These are phyloP conservation scores for Cerceris ruficornis DNA, from an alignment of 2,888 invertebrate species.

Conservation along the genomic window DNA sequence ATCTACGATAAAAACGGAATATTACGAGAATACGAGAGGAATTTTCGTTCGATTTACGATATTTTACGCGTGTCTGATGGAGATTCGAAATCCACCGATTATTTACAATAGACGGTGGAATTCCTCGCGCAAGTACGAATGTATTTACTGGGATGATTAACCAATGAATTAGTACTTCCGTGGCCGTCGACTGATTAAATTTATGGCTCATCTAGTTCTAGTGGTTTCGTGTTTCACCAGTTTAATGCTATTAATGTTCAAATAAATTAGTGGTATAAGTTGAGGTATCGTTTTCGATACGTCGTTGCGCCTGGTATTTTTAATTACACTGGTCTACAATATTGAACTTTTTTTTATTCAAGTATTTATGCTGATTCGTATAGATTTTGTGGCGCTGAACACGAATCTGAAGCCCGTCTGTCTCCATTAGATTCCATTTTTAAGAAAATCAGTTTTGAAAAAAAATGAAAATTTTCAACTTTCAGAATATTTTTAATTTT, in stretches of 20 bases:
- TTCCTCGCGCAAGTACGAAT: constrained; percentile 1
- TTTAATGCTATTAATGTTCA: not conserved
- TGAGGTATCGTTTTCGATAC: no score
- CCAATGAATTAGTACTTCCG: constrained; percentile 32
- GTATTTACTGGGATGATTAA: constrained; percentile 11
- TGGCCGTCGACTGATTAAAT: constrained; percentile 19
- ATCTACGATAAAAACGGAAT: not conserved
- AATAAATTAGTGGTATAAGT: no score
- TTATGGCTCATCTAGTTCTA: constrained; percentile 8
- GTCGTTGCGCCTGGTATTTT: no score
- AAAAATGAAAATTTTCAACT: no score
- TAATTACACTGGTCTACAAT: no score
- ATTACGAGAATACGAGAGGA: not conserved
- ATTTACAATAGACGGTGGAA: constrained; percentile 23
- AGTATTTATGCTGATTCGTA: no score
- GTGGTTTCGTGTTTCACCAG: constrained; percentile 12
- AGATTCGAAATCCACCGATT: constrained; percentile 15
- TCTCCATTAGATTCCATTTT: no score
- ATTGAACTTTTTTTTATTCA: no score
- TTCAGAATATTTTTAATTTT: no score
- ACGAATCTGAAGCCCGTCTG: no score
- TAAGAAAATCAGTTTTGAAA: no score
- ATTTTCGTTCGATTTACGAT: not conserved
- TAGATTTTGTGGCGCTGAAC: no score
- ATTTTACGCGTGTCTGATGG: not conserved